Evolutionary conservation across 2,113 vertebrate genomes (phyloP).

Genomic region (Xiphophorus hellerii): DNA sequence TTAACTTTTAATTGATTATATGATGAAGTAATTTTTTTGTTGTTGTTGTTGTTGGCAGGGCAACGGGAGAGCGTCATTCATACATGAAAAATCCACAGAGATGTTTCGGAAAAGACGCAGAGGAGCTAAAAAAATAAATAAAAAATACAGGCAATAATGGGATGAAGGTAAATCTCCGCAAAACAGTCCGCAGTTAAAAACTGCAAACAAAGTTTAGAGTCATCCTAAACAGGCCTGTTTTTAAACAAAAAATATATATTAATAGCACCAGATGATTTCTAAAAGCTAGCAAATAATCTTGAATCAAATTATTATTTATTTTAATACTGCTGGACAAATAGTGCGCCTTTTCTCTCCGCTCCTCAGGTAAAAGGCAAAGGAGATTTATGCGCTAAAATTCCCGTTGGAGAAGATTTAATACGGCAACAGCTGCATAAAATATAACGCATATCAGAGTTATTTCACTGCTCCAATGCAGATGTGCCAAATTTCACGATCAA

Average conservation of each 20-base stretch:
- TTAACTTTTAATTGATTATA: no score
- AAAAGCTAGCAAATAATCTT: neutral
- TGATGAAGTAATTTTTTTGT: no score
- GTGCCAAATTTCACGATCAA: neutral
- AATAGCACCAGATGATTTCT: neutral
- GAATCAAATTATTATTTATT: no score
- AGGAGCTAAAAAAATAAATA: neutral
- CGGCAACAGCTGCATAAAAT: neutral
- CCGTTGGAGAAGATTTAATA: neutral
- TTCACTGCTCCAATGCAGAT: neutral
- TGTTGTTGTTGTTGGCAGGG: no score
- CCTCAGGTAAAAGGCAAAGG: neutral
- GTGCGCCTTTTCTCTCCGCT: no score
- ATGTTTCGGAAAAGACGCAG: no score
- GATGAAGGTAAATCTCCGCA: neutral
- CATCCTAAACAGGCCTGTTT: no score
- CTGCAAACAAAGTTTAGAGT: no score
- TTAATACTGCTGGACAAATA: no score
- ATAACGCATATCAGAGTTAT: neutral
- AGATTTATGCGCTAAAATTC: neutral
- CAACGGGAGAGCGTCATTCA: no score
- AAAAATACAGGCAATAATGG: neutral
- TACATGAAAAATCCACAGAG: no score
- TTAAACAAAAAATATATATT: neutral
- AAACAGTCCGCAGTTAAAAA: neutral